phyloP scores from a whole-genome alignment of 2,113 vertebrate species.

The Labeo catla region DNA sequence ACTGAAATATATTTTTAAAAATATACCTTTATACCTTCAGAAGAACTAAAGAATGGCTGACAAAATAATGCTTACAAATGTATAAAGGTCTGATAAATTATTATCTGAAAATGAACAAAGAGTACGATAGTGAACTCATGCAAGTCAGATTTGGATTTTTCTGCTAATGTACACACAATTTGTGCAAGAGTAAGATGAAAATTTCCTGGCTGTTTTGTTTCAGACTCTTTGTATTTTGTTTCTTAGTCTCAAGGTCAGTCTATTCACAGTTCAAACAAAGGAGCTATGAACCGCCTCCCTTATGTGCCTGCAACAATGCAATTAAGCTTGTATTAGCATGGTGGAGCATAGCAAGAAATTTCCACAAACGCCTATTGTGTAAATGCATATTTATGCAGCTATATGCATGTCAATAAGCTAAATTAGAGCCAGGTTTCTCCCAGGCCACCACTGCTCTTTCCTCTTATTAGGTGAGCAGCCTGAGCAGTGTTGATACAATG shows the following conservation, averaged over 20 bases:
- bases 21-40: not conserved
- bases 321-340: slow-evolving; percentile 18
- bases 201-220: slow-evolving; percentile 14
- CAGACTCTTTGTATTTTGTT: slow-evolving; percentile 2
- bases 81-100: not conserved
- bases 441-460: slow-evolving; percentile 1
- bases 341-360: not conserved
- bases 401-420: slow-evolving; percentile 12
- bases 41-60: not conserved
- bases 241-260: slow-evolving; percentile 32
- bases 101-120: not conserved
- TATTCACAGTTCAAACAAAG: slow-evolving; percentile 28
- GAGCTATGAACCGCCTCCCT: slow-evolving; percentile 4
- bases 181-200: not conserved
- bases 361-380: slow-evolving; percentile 4
- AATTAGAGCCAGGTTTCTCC: slow-evolving; percentile 28
- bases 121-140: not conserved
- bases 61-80: not conserved
- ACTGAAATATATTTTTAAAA: not conserved
- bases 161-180: not conserved
- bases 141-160: not conserved
- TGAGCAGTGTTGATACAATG: not conserved
- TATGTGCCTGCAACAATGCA: not conserved
- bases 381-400: not conserved
- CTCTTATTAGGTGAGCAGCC: slow-evolving; percentile 16